Base-by-base conservation (phyloP, 2,888 invertebrate genomes). In the Meteorus cinctellus region DNA sequence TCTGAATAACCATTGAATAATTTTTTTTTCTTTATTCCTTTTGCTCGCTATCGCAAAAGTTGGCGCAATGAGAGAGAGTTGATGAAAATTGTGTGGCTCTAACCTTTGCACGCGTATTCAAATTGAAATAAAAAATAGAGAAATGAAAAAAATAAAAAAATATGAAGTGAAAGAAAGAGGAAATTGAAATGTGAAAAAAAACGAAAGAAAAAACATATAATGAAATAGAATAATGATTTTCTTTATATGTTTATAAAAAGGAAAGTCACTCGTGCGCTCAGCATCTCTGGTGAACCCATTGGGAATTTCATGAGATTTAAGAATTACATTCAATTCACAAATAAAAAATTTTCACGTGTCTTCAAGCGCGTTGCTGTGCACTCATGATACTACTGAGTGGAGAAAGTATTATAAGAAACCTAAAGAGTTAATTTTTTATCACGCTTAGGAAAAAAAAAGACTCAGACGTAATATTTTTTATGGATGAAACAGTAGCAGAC, bases 151-250 rank as follows among this genome's bases (percentile, higher is more conserved):
- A 55, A 55, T 8, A 55, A 55, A 6, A 19, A 55, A 55, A 10
- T 1, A 6, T 6, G n/a, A 55, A 55, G 6, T 10, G 8, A n/a
- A 19, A 55, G n/a, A 55, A 16, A 4, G 48, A 48, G 14, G 48
- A 48, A 48, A 48, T 34, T 34, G 34, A 34, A 34, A 34, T 8
- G 34, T 24, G 34, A 48, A n/a, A 48, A 48, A 55, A 8, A 19
- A 8, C 3, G n/a, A 24, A 24, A 69, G 19, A 68, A 48, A 48
- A 27, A n/a, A 45, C 41, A 62, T 29, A 63, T 72, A 63, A 72
- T 63, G 24, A 72, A 63, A 24, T 72, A 48, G 19, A 63, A 63
- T 72, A 72, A 72, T 48, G 31, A 72, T 72, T 63, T 45, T 63
- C 45, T 63, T 31, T 36, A 48, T 34, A 29, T 19, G 48, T 48